A percentile compares a stretch with the other conserved stretches of the same genome.
These are phyloP conservation scores for Eumacrocentrus americanus DNA, from an alignment of 2,888 invertebrate species.

Conservation along the genomic window DNA sequence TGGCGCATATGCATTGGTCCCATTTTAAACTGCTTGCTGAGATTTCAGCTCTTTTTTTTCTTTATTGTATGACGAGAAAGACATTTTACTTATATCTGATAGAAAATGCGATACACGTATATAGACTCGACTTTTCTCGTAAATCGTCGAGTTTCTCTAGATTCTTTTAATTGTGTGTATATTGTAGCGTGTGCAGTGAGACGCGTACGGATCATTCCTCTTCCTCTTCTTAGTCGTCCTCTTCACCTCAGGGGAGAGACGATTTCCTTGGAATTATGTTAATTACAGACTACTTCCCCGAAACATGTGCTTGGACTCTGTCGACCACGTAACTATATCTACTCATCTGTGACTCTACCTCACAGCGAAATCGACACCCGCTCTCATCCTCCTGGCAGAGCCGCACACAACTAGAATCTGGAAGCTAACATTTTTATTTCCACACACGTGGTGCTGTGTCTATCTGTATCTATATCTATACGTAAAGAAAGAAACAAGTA, in stretches of 20 bases:
- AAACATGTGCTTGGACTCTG: conserved; percentile 42
- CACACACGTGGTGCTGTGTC: neutral
- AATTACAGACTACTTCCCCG: conserved; percentile 49
- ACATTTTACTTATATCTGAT: neutral
- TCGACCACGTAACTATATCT: conserved; percentile 25
- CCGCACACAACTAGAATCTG: conserved; percentile 9
- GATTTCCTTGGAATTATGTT: conserved; percentile 59
- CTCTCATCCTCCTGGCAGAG: neutral
- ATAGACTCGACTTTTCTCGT: neutral
- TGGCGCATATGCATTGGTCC: no score
- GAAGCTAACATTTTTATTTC: conserved; percentile 17
- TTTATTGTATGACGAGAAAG: no score
- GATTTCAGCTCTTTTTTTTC: no score
- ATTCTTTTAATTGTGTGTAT: neutral
- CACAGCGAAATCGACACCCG: conserved; percentile 12
- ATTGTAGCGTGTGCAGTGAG: neutral
- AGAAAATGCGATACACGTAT: neutral
- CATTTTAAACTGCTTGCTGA: no score
- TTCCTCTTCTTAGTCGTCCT: conserved; percentile 29
- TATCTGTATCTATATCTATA: neutral
- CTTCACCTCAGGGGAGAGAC: conserved; percentile 47
- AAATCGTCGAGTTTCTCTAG: neutral
- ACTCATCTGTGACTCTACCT: conserved; percentile 17
- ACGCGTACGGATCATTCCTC: conserved; percentile 3
- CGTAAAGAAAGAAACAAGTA: neutral